Evolutionary conservation across 2,797 vertebrate species (phyloP), one percentile per base, ranked within the genome.

Genomic region (Peromyscus eremicus): DNA sequence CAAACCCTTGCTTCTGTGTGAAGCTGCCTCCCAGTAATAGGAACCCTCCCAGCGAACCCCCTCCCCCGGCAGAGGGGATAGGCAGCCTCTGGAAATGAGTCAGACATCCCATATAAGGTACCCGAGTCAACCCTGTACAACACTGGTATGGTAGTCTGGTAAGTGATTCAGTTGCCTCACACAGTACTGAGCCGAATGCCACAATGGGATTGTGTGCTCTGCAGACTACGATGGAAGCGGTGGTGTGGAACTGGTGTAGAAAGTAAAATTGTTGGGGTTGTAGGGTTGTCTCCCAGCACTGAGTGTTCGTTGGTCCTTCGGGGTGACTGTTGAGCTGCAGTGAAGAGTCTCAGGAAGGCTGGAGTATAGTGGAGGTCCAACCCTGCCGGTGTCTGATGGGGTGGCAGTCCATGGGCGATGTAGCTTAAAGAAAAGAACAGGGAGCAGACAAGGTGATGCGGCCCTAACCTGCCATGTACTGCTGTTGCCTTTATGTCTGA

Each of bases 191-290:
- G 17, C 21, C 27, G 25, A 40, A 8, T 60, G 19, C 25, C 34
- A 6, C 25, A 43, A 68, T 1, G n/a, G 46, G 2, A 4, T 0
- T 8, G 1, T n/a, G 16, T 32, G 3, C 37, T 17, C 62, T 7
- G 12, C 82, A 19, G 79, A 10, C 27, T 43, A 43, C 13, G 12
- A 11, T 25, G 6, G 9, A 17, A 46, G 85, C 57, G 11, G 6
- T 29, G 13, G 10, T n/a, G 8, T 81, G 52, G n/a, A 29, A 68
- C 16, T 17, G 49, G n/a, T 37, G 32, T 2, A 2, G 23, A 4
- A 49, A 16, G 16, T 27, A 1, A 5, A 57, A 14, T 2, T 62
- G 7, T 14, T 80, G 40, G 8, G 37, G 34, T 49, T 49, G 49
- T 7, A 40, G 12, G n/a, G 23, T 52, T 96, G 95, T 68, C 10